Base-by-base conservation (phyloP, 2,888 invertebrate genomes). In the Augiades crinisus region DNA sequence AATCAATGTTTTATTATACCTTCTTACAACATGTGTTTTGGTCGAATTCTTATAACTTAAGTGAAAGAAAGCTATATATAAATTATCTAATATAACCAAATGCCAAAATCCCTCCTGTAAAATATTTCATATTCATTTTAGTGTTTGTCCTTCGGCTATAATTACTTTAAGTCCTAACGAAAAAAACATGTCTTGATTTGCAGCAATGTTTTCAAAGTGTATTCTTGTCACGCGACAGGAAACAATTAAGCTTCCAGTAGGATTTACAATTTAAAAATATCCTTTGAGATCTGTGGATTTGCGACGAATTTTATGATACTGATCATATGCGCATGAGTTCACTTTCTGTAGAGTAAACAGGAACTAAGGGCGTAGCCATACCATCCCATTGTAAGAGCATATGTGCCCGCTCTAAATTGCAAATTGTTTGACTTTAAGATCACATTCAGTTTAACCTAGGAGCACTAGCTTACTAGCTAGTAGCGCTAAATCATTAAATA, bases 171-270 rank as follows among this genome's bases (percentile, higher is more conserved):
- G 10, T 27, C 27, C 10, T 27, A 3, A 27, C 10, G 10, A 27
- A 27, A 16, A 34, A 34, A 17, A 34, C n/a, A n/a, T n/a, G 5
- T 34, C n/a, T 2, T n/a, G 10, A 16, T 10, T 17, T 16, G 19
- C 10, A 19, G 17, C 30, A 12, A 16, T 33, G n/a, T n/a, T 36
- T 36, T 36, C 10, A 36, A 36, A 36, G 5, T 8, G 17, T 17
- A 5, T 40, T 44, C 47, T 53, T 51, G 55, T 46, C 40, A 40
- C 30, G 57, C 31, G 57, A 59, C 62, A 65, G 65, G 68, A 67
- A 68, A 65, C 62, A 64, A 70, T 68, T 67, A 67, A 63, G 56
- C 54, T 24, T 30, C 17, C 36, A 36, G 36, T 36, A 52, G 55
- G 55, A 55, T 47, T 53, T 47, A 51, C 24, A 24, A 16, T 52